Conservation (phyloP, 2,888 invertebrate species). For the Apamea crenata region DNA sequence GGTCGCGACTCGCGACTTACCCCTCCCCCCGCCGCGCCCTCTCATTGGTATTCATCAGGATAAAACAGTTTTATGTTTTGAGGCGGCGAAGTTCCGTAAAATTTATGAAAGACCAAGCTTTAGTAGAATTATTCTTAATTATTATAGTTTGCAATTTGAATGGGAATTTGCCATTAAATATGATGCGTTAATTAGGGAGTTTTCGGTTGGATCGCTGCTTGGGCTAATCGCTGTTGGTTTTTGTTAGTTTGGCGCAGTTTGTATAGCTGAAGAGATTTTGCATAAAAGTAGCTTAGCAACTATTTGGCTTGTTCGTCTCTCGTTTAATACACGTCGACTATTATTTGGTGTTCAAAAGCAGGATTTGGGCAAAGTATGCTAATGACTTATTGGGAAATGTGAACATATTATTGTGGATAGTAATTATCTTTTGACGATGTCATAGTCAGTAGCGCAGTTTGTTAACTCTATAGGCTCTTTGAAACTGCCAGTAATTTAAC, state of each 20-base stretch:
- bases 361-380: not conserved
- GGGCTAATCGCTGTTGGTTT: constrained; percentile 28
- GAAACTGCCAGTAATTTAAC: not conserved
- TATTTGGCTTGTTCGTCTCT: constrained; percentile 8
- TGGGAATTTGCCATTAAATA: constrained; percentile 37
- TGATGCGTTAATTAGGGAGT: constrained; percentile 37
- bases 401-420: not conserved
- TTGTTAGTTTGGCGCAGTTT: constrained; percentile 20
- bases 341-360: not conserved
- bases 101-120: constrained; percentile 55
- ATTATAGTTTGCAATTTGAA: constrained; percentile 57
- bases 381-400: not conserved
- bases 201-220: constrained; percentile 26
- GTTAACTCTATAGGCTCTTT: not conserved
- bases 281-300: not conserved
- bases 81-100: constrained; percentile 55
- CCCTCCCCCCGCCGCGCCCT: not conserved
- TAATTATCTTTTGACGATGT: not conserved
- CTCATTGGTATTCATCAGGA: constrained; percentile 75
- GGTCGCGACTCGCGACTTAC: constrained; percentile 43
- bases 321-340: not conserved
- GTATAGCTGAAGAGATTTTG: constrained; percentile 3
- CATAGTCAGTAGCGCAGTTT: not conserved
- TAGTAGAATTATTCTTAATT: constrained; percentile 47
- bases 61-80: constrained; percentile 60